Evolutionary conservation across 1,140 invertebrate species (phyloP).

Genomic region (Tenebrio molitor): DNA sequence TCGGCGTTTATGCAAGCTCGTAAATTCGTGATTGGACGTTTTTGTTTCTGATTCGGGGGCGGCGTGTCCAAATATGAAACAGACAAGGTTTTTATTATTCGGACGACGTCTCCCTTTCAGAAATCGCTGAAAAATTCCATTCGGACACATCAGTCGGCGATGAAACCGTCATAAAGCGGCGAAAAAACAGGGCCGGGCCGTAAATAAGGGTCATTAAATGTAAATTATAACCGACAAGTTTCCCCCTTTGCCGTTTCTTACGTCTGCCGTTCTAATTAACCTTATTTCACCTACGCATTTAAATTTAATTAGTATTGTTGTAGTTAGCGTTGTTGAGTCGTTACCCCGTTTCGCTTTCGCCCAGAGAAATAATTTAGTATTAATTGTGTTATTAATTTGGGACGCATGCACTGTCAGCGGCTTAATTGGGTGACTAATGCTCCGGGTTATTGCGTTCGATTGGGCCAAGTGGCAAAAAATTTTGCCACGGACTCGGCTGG

Average conservation of each 20-base stretch:
- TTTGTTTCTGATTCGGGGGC: background rate
- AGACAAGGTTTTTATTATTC: background rate
- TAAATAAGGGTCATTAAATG: constrained; percentile 37
- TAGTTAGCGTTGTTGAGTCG: background rate
- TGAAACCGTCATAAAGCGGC: background rate
- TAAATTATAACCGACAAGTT: constrained; percentile 36
- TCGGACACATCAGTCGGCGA: background rate
- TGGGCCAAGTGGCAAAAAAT: too few species aligned
- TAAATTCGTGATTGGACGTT: background rate
- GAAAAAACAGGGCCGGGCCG: background rate
- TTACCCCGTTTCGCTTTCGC: background rate
- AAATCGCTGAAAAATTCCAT: constrained; percentile 1
- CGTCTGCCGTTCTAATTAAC: constrained; percentile 24
- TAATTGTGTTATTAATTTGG: constrained; percentile 32
- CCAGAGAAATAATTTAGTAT: constrained; percentile 20
- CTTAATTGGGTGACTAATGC: constrained; percentile 26
- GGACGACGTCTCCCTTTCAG: background rate
- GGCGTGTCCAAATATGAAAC: too few species aligned
- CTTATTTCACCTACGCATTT: constrained; percentile 36
- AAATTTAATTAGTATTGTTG: constrained; percentile 39
- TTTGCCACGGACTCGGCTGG: too few species aligned
- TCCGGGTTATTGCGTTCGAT: background rate
- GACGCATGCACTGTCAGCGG: constrained; percentile 5
- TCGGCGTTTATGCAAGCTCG: background rate
- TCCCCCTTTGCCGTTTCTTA: constrained; percentile 28